Evolutionary conservation across 2,113 vertebrate genomes (phyloP), one percentile per base, ranked within the genome.

Genomic region (Grammomys dolichurus): DNA sequence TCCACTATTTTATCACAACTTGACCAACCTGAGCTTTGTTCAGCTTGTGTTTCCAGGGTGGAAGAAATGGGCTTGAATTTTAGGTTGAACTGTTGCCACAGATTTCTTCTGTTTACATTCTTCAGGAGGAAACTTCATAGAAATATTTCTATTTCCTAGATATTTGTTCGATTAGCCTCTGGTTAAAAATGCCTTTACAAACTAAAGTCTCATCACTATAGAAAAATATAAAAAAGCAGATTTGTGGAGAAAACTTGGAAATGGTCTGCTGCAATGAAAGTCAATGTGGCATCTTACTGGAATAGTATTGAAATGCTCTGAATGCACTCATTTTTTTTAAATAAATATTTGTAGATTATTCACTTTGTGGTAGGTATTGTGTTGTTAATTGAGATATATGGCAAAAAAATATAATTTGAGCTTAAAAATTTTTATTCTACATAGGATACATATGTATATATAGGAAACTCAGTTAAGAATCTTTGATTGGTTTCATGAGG

Each of bases 1-100:
- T 12, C 9, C 8, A 1, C 2, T 13, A 3, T 2, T 85, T 20
- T 16, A 8, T 33, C 1, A 16, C 31, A 36, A 14, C 36, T 28
- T 77, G 13, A 48, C 26, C 48, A 87, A 75, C 19, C 10, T 43
- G 67, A 90, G 3, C 46, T 40, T 28, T 40, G 24, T 4, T 3
- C 31, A 51, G n/a, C 1, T 36, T 31, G 26, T 7, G 33, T 0
- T 43, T 67, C 3, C 46, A 67, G 46, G 20, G 16, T 24, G 7
- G 10, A 56, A 0, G 14, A 87, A 73, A 22, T 31, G 31, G 16
- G 67, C 56, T 69, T n/a, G 16, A 33, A 17, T 65, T 95, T 46
- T 60, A 69, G n/a, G 26, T 65, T 73, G 28, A 33, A 40, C 5
- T 36, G 0, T 92, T 5, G 40, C 10, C 63, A 67, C 69, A 12